Evolutionary conservation across 2,113 vertebrate species (phyloP).

Genomic region (Turnix velox): DNA sequence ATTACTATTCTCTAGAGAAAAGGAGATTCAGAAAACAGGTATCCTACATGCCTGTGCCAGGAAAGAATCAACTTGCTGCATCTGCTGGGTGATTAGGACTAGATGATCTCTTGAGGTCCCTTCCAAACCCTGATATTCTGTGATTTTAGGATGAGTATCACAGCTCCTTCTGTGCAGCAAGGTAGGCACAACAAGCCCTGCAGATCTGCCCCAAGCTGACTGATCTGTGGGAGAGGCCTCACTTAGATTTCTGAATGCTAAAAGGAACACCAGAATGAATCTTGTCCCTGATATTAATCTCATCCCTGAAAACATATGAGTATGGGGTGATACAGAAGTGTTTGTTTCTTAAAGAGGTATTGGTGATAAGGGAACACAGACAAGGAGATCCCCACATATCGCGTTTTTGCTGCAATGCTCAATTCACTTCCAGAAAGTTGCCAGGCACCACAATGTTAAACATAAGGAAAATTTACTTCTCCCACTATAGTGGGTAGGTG

Average conservation of each 20-base stretch:
- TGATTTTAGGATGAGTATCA: background rate
- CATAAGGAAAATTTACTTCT: background rate
- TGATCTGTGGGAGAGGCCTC: background rate
- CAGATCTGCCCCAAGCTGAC: background rate
- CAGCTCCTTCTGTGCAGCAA: background rate
- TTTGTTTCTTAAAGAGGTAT: background rate
- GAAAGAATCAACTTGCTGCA: background rate
- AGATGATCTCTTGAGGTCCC: too few relatives aligned
- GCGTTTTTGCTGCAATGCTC: background rate
- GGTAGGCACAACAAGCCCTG: background rate
- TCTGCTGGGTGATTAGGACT: background rate
- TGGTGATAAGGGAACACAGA: background rate
- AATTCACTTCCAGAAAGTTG: background rate
- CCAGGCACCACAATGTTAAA: background rate
- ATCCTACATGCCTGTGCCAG: background rate
- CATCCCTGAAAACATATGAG: conserved; percentile 2
- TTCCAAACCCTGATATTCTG: too few relatives aligned
- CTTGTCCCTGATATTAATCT: background rate
- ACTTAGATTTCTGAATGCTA: background rate
- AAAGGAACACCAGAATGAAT: background rate
- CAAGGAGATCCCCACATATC: background rate
- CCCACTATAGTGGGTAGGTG: background rate
- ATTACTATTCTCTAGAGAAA: background rate
- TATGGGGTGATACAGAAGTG: background rate
- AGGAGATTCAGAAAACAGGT: background rate